Evolutionary conservation across 2,797 vertebrate species (phyloP).

Genomic region (Antrozous pallidus): DNA sequence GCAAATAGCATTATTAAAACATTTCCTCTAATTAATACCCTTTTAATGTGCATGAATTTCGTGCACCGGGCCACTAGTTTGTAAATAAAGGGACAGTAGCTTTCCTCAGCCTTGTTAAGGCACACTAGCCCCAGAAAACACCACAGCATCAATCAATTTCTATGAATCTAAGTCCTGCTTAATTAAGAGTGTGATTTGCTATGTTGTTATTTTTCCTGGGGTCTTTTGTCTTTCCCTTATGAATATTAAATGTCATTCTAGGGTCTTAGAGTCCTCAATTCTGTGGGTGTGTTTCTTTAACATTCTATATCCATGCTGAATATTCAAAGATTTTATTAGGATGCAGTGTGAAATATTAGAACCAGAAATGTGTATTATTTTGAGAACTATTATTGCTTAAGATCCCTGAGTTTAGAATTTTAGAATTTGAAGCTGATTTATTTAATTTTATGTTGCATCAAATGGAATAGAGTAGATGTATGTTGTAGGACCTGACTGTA

Average conservation of each 20-base stretch:
- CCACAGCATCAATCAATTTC: background rate
- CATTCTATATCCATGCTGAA: background rate
- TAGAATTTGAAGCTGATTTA: background rate
- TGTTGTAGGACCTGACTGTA: background rate
- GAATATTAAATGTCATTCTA: slow-evolving; percentile 3
- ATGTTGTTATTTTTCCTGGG: background rate
- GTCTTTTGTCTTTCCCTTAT: slow-evolving; percentile 19
- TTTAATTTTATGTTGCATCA: background rate
- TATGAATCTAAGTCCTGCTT: background rate
- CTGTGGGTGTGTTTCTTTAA: background rate
- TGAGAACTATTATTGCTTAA: background rate
- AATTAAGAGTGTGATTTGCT: background rate
- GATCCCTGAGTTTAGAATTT: background rate
- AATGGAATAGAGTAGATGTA: background rate
- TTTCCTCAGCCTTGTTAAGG: background rate
- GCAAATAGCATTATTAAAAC: too few relatives aligned
- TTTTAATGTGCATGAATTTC: too few relatives aligned
- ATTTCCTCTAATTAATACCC: too few relatives aligned
- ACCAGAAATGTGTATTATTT: background rate
- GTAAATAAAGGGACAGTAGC: background rate
- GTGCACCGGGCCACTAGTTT: too few relatives aligned
- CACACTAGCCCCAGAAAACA: background rate
- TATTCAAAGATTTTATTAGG: background rate
- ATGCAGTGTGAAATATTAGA: background rate
- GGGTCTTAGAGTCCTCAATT: background rate